phyloP scores from a whole-genome alignment of 2,113 vertebrate genomes.

The Corynorhinus townsendii region DNA sequence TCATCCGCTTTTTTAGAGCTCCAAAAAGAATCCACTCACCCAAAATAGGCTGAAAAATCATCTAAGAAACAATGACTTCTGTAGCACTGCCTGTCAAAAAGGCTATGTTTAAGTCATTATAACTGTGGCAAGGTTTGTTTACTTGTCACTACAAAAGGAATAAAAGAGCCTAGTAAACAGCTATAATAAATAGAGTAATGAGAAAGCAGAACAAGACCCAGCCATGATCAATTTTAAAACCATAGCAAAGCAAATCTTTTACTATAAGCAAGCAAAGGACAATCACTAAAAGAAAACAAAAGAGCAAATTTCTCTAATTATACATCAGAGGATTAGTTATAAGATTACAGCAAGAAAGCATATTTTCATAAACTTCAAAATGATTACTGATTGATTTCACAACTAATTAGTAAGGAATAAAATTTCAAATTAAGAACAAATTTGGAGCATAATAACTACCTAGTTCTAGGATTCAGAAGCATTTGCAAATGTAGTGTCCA shows the following conservation, averaged over 20 bases:
- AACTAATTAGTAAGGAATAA: conserved; percentile 85
- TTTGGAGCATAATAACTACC: conserved; percentile 57
- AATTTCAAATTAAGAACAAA: conserved; percentile 79
- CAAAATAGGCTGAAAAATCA: conserved; percentile 30
- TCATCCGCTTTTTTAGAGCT: neutral
- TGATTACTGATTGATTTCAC: conserved; percentile 86
- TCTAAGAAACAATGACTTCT: conserved; percentile 36
- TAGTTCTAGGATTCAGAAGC: conserved; percentile 67
- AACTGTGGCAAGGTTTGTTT: conserved; percentile 20
- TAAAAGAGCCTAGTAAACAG: conserved; percentile 4
- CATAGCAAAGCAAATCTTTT: conserved; percentile 76
- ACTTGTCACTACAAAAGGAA: conserved; percentile 25
- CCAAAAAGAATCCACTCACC: conserved; percentile 18
- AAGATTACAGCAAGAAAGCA: conserved; percentile 99
- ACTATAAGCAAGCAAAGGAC: conserved; percentile 74
- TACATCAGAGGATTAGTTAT: conserved; percentile 91
- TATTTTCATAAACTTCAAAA: conserved; percentile 72
- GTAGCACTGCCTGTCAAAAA: neutral
- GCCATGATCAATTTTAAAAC: conserved; percentile 47
- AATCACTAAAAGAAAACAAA: conserved; percentile 63
- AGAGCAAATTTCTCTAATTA: conserved; percentile 78
- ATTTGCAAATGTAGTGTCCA: conserved; percentile 56
- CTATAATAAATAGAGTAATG: neutral
- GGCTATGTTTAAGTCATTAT: neutral
- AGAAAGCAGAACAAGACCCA: conserved; percentile 59